These are phyloP conservation scores for Melanerpes formicivorus DNA, from an alignment of 2,113 vertebrate species.

Conservation along the genomic window DNA sequence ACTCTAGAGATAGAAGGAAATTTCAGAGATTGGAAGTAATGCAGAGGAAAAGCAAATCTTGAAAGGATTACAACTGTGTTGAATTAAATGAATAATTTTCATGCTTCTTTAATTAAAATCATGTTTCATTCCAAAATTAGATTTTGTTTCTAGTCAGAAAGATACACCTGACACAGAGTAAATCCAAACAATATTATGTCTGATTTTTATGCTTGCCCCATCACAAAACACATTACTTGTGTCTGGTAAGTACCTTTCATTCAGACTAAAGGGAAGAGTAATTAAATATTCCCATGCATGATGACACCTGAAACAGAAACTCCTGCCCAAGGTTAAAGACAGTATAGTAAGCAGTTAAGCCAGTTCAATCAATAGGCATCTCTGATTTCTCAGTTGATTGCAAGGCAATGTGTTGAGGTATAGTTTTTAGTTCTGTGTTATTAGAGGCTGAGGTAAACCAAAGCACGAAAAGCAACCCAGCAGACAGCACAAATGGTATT, in stretches of 20 bases:
- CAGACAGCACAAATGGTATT: neutral
- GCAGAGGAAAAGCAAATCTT: neutral
- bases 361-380: neutral
- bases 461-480: neutral
- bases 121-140: neutral
- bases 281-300: conserved; percentile 6
- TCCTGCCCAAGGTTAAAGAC: neutral
- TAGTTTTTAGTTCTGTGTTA: neutral
- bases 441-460: neutral
- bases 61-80: neutral
- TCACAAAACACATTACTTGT: conserved; percentile 18
- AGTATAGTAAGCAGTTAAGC: neutral
- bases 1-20: neutral
- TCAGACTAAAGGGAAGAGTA: neutral
- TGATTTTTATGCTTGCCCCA: neutral
- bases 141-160: neutral
- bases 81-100: neutral
- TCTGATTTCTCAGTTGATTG: conserved; percentile 28
- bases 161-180: neutral
- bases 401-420: neutral
- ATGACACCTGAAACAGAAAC: conserved; percentile 43
- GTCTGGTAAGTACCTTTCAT: conserved; percentile 7
- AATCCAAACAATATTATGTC: neutral
- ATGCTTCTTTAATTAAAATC: neutral
- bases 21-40: neutral